phyloP scores from a whole-genome alignment of 2,113 vertebrate species.

The Gorsachius goisagi region DNA sequence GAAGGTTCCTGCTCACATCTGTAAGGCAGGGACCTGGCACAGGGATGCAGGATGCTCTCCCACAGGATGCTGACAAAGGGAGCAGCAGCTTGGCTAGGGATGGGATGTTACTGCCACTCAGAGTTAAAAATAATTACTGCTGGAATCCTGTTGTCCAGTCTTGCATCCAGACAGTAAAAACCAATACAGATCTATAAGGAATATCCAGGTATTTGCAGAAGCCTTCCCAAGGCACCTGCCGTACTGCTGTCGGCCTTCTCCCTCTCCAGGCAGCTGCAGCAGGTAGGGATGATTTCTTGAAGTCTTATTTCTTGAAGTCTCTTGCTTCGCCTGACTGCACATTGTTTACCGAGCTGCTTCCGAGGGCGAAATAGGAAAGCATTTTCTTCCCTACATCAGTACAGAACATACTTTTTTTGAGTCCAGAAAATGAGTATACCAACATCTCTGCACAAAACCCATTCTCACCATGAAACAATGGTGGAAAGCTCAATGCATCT shows the following conservation, averaged over 20 bases:
- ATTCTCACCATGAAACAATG: accelerated
- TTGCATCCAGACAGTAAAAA: not conserved
- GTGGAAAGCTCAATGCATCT: not conserved
- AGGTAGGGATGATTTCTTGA: not conserved
- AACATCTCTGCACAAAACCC: not conserved
- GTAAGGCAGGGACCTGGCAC: accelerated
- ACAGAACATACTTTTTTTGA: not conserved
- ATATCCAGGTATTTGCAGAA: not conserved
- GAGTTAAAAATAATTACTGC: not conserved
- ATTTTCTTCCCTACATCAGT: not conserved
- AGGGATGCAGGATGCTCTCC: not conserved
- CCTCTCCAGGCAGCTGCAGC: not conserved
- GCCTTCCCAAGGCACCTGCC: too few species aligned
- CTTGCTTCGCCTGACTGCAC: accelerated
- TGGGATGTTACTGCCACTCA: not conserved
- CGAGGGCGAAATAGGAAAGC: not conserved
- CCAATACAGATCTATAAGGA: accelerated
- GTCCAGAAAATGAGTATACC: not conserved
- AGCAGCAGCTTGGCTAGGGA: too few species aligned
- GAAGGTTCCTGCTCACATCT: accelerated
- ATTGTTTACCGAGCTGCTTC: not conserved
- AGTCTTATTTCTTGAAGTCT: too few species aligned
- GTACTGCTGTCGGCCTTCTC: not conserved
- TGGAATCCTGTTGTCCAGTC: not conserved
- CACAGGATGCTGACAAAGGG: accelerated